Evolutionary conservation across 2,113 vertebrate species (phyloP).

Genomic region (Gymnobelideus leadbeateri): DNA sequence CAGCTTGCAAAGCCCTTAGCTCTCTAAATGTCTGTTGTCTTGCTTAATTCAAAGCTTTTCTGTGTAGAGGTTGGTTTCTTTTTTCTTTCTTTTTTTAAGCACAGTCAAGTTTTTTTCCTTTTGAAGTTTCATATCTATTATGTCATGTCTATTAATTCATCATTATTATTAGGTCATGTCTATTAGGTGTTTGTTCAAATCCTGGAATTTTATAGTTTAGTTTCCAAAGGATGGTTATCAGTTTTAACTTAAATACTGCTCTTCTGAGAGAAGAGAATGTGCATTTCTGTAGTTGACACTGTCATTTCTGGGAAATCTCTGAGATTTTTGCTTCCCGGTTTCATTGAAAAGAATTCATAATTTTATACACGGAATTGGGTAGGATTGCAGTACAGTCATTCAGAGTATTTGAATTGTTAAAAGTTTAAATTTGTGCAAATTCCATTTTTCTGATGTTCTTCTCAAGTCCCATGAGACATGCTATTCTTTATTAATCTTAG

Average conservation of each 20-base stretch:
- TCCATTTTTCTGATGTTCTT: constrained; percentile 42
- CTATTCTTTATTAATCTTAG: not conserved
- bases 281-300: constrained; percentile 53
- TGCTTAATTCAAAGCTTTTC: not conserved
- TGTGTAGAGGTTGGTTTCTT: not conserved
- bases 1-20: not conserved
- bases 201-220: not conserved
- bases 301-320: constrained; percentile 54
- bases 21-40: not conserved
- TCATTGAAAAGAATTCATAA: not conserved
- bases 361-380: not conserved
- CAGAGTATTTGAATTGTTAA: constrained; percentile 23
- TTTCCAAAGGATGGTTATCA: not conserved
- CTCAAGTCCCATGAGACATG: constrained; percentile 1
- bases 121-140: not conserved
- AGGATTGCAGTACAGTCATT: constrained; percentile 18
- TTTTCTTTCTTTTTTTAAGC: not conserved
- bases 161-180: not conserved
- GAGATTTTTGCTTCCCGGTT: constrained; percentile 53
- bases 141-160: not conserved
- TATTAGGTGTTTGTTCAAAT: not conserved
- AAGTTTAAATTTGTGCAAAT: constrained; percentile 35
- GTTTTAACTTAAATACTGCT: constrained; percentile 48
- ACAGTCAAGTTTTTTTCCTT: not conserved
- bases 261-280: constrained; percentile 57